Conservation (phyloP, 1,140 invertebrate genomes). For the Ceratitis capitata region DNA sequence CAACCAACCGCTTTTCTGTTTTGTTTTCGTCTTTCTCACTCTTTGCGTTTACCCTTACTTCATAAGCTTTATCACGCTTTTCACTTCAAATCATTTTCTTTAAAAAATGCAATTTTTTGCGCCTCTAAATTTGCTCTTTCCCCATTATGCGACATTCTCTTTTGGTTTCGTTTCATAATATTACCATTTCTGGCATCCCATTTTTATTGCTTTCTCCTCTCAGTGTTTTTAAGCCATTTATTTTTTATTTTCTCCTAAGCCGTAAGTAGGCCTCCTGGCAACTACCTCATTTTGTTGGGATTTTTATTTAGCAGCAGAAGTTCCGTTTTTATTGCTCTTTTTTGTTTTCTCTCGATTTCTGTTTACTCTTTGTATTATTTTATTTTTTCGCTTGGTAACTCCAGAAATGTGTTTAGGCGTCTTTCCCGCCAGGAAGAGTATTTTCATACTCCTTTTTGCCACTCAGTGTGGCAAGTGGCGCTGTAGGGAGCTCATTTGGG, state of each 20-base stretch:
- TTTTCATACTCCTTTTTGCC: neutral
- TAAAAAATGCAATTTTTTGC: neutral
- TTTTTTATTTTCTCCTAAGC: neutral
- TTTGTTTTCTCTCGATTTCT: neutral
- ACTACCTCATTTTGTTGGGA: neutral
- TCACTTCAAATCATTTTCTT: neutral
- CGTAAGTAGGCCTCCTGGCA: neutral
- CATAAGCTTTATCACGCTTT: neutral
- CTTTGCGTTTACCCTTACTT: neutral
- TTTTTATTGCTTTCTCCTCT: neutral
- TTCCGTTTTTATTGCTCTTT: neutral
- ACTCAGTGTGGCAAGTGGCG: no score
- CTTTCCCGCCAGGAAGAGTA: neutral
- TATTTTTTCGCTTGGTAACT: neutral
- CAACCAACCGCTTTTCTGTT: neutral
- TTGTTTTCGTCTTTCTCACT: constrained; percentile 19
- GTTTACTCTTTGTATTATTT: neutral
- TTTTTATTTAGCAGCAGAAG: neutral
- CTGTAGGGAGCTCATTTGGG: neutral
- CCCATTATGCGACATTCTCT: neutral
- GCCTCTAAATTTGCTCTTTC: neutral
- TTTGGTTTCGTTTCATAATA: neutral
- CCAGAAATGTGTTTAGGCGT: neutral
- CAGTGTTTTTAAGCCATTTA: neutral
- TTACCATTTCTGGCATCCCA: neutral